Base-by-base conservation (phyloP, 2,113 vertebrate species). In the Podarcis cretensis region DNA sequence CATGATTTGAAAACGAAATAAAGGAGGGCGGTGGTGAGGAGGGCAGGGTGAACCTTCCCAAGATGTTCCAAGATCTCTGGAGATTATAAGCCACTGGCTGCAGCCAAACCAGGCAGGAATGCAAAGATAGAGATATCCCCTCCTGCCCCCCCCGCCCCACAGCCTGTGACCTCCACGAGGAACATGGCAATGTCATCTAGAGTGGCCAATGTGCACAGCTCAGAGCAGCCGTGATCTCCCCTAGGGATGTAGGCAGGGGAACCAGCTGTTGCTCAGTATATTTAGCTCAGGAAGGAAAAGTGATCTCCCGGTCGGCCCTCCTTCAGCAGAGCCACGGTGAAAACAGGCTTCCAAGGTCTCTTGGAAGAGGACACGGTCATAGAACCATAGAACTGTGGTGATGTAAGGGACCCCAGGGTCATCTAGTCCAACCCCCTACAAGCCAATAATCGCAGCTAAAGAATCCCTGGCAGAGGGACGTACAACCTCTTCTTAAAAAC, bases 191-290 rank as follows among this genome's bases (percentile, higher is more conserved):
- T 80, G 94, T 92, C 95, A 91, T 14, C 76, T 5, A 1, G 86
- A 2, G 7, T 35, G 14, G 75, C 63, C 30, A 5, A 66, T 0
- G 4, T 0, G 0, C 0, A 3, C 76, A 69, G 87, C 86, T 89
- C 35, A 76, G 3, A 88, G 88, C 18, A 20, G 73, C 83, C 77
- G 30, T 23, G 48, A 83, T 1, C 90, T 78, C 76, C 88, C 84
- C 12, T 40, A 71, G 86, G 89, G 84, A 81, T 57, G 35, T 35
- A 80, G 2, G 87, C 37, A 3, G 54, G 40, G 12, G 63, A 27
- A 83, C 65, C 97, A 97, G 96, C 95, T 97, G 96, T 96, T 83
- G 91, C 89, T 83, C 84, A 54, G 90, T 96, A 97, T 93, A 96
- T 96, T 97, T 97, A 97, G 96, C 94, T 93, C 93, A 0, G 92